Evolutionary conservation across 1,140 invertebrate species (phyloP), one percentile per base, ranked within the genome.

Genomic region (Danaus plexippus): DNA sequence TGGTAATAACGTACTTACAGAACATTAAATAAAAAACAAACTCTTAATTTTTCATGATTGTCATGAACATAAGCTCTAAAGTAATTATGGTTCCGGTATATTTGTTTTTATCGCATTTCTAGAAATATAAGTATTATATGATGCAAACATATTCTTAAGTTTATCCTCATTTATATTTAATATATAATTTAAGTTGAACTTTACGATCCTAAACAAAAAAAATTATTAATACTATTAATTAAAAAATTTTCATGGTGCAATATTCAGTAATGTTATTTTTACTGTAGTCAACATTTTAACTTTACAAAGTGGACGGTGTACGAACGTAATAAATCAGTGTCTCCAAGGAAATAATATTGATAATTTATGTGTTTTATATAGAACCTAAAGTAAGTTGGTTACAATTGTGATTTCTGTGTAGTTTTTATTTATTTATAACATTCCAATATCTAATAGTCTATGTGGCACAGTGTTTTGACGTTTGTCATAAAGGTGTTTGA

Each of bases 401-500:
- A 59, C 9, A n/a, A 11, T 44, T 32, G 22, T 32, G 22, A 32
- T 32, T 32, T 32, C 7, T 11, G 40, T 13, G 12, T 43, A 45
- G 52, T 7, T 53, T 61, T 48, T 18, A 49, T 48, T 48, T 32
- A 32, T 32, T 32, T 32, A 32, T 32, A 32, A 32, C 22, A 32
- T 32, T 57, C 47, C 9, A 64, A 57, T 64, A 65, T 46, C 49
- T 59, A 49, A 44, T 54, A 55, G 76, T 70, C 12, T 83, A 87
- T 87, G 83, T 87, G 83, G 83, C 83, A 83, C 57, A 73, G 69
- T 80, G 76, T 87, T 85, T 81, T 87, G 83, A 87, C 83, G 85
- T 75, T 82, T 87, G 81, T 77, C 78, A 83, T 66, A 58, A 61
- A 71, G 57, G 65, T 71, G 60, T 65, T 67, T 76, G 54, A 70